Percentiles rank a stretch among this genome's conserved stretches.
Conservation (phyloP, 1,140 invertebrate genomes). For the Batillaria attramentaria region DNA sequence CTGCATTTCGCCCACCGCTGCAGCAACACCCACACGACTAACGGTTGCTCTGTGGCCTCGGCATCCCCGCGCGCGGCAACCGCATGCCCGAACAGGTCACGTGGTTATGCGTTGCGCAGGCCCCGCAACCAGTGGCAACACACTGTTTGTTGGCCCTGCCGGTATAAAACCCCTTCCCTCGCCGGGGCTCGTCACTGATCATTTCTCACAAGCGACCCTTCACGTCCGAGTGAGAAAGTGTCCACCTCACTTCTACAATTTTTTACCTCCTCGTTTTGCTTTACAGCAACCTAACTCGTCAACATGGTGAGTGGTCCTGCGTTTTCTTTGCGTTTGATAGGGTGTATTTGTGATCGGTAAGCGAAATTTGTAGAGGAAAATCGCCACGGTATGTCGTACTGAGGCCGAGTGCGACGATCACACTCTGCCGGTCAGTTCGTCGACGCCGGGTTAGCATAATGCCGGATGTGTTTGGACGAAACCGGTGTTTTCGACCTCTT, state of each 20-base stretch:
- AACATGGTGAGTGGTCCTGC: slow-evolving; percentile 16
- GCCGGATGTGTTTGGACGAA: not conserved
- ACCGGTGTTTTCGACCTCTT: not conserved
- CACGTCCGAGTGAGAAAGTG: slow-evolving; percentile 22
- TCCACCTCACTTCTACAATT: not conserved
- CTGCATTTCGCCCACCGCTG: not conserved
- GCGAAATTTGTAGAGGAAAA: not conserved
- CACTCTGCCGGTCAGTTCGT: too few relatives aligned
- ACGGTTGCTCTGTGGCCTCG: not conserved
- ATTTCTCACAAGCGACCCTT: slow-evolving; percentile 19
- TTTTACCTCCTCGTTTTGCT: slow-evolving; percentile 16
- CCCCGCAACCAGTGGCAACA: slow-evolving; percentile 17
- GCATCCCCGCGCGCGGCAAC: not conserved
- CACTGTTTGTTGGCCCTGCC: not conserved
- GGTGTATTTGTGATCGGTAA: not conserved
- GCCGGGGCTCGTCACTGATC: not conserved
- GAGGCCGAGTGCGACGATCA: not conserved
- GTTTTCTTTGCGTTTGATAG: not conserved
- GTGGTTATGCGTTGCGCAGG: not conserved
- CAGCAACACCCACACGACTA: not conserved
- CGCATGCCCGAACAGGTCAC: not conserved
- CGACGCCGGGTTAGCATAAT: too few relatives aligned
- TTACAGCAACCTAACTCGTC: not conserved
- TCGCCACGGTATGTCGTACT: not conserved
- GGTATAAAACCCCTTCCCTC: not conserved